Base-by-base conservation (phyloP, 2,888 invertebrate species). In the Stenchaetothrips biformis region DNA sequence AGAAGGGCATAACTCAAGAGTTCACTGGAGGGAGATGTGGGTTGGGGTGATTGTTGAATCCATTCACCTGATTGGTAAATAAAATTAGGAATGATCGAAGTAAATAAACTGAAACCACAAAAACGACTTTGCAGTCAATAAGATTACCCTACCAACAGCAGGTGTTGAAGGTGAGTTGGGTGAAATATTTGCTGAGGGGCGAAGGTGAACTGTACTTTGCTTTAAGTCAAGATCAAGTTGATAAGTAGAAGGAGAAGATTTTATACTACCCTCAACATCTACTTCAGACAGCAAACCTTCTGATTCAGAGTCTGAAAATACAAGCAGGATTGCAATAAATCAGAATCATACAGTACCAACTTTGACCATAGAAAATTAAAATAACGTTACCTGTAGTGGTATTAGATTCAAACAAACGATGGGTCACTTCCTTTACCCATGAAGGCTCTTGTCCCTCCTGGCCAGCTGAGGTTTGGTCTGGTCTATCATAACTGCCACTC, bases 141-240 rank as follows among this genome's bases (percentile, higher is more conserved):
- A 37, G 37, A 37, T 74, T 2, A 74, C 2, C 67, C 6, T 25
- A 74, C 67, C 67, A 74, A 25, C 67, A 25, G 9, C 25, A 25
- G 25, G 21, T 11, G 21, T 25, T 8, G 67, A 74, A 25, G 67
- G 25, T 7, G 67, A 74, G 25, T 25, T 74, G 7, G 67, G 25
- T 11, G 25, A 25, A 11, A 25, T 11, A 21, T 11, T 21, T 21
- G 67, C 25, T 74, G 67, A 74, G 11, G 67, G 67, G 8, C 67
- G 82, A 78, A 85, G 82, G 81, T 90, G 90, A 0, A 90, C 92
- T 8, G 90, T 90, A 80, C 88, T 91, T n/a, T 90, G 90, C 85
- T 90, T 90, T n/a, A 92, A 85, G 85, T 92, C 91, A 80, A 92
- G 86, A 86, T 92, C 90, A 78, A 92, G 86, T 84, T 90, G 90